Evolutionary conservation across 37 sponge, comb jelly and placozoan species (phyloP).

Genomic region (Halisarca cf. caerulea): DNA sequence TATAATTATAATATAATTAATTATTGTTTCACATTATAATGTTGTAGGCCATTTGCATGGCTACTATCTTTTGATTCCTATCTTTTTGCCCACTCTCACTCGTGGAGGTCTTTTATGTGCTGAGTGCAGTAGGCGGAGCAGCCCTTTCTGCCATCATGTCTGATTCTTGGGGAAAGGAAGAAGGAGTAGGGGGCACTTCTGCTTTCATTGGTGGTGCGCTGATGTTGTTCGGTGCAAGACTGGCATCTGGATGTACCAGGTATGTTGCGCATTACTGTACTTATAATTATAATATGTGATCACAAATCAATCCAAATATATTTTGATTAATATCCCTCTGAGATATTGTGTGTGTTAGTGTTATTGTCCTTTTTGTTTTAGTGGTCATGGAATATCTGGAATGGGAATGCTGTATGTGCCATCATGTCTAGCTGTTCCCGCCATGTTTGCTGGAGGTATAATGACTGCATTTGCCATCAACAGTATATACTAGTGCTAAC

Average conservation of each 20-base stretch:
- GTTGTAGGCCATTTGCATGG: no score
- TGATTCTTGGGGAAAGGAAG: constrained; percentile 30
- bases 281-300: not conserved
- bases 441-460: constrained; percentile 76
- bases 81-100: not conserved
- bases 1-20: no score
- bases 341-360: not conserved
- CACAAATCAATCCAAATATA: no score
- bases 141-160: constrained; percentile 52
- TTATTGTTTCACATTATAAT: no score
- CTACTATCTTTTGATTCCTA: no score
- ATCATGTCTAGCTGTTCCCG: constrained; percentile 42
- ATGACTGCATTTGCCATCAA: constrained; percentile 3
- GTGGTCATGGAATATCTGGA: constrained; percentile 72
- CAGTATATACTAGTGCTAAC: no score
- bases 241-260: constrained; percentile 75
- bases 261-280: not conserved
- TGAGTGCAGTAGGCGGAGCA: constrained; percentile 36
- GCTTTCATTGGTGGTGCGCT: constrained; percentile 55
- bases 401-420: constrained; percentile 37
- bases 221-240: constrained; percentile 63
- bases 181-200: not conserved
- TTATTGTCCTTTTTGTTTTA: not conserved
- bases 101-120: constrained; percentile 48
- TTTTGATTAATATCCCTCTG: not conserved